Evolutionary conservation across 1,140 invertebrate genomes (phyloP), one percentile per base, ranked within the genome.

Genomic region (Bombus difficillimus): DNA sequence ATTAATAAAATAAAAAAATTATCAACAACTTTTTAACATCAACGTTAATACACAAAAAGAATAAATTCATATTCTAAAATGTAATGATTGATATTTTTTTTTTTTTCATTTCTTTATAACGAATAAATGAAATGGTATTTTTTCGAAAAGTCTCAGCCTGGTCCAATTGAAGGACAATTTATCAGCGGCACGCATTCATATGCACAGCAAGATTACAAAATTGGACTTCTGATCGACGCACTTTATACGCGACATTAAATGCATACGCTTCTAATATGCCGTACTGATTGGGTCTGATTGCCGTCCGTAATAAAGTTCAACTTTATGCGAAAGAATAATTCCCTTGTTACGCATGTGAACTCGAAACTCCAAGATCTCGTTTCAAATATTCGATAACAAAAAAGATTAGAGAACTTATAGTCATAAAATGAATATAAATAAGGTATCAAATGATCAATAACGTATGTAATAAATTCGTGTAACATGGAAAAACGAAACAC

Each of bases 161-260:
- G 59, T 57, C 68, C 71, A 81, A 81, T 74, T 68, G 77, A 81
- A 85, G 69, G 78, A 37, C 83, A 79, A 81, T 73, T 73, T 62
- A 47, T 85, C 83, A 59, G 34, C 68, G 69, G 69, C 69, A 57
- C 59, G 84, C 79, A 85, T 85, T 85, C 47, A 64, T 81, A 81
- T 85, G 84, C 84, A 75, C 78, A 64, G 69, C 57, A 37, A 68
- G 79, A 85, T 85, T 85, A 85, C 78, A 85, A 85, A 85, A 85
- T 85, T 85, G 84, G 84, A 74, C 79, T 68, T 75, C 71, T 72
- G 78, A 81, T 81, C 69, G 78, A 74, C 76, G 71, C 83, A 66
- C 68, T 85, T 81, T 80, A 81, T 81, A 71, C 39, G 47, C 71
- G 77, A 81, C 77, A 68, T 74, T 80, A 85, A 81, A 85, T 72